Evolutionary conservation across 2,797 vertebrate genomes (phyloP), one percentile per base, ranked within the genome.

Genomic region (Carcharodon carcharias): DNA sequence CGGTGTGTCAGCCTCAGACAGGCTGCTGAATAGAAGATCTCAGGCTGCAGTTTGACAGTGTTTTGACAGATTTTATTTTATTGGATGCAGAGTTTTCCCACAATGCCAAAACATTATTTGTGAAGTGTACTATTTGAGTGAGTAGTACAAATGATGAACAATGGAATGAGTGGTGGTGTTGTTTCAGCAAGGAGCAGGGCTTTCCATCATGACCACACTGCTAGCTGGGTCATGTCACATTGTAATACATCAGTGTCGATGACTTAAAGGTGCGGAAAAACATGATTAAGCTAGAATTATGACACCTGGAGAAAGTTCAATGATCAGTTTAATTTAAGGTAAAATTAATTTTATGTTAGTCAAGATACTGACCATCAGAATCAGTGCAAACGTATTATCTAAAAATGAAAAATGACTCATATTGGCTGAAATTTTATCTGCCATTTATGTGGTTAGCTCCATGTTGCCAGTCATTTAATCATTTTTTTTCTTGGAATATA

Each of bases 101-200:
- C 94, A 95, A 95, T 95, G 71, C 69, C 94, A 77, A 95, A 95
- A 95, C 94, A 77, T 69, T 56, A 58, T 77, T 95, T 95, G 94
- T 95, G 54, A 95, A 95, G 69, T 77, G 54, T 95, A 35, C 50
- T 56, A 58, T 95, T 67, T 50, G 5, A 56, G 50, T 56, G 94
- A 77, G 31, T 56, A 31, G 28, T 58, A 21, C 28, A 54, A 77
- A 31, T 50, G 31, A 77, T 73, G 94, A 95, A 77, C 45, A 95
- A 58, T 95, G 31, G 50, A 77, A 77, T 77, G 69, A 95, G 45
- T 35, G 28, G 50, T 69, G 45, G 16, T 56, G 6, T 77, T 71
- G 31, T 95, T 95, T 21, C 50, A 54, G 69, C 16, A 3, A 35
- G 31, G 16, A 35, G 28, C 12, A 6, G 4, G 94, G 50, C 69